Percentiles rank a stretch among this genome's conserved stretches.
These are phyloP conservation scores for Sarcophaga subvicina DNA, from an alignment of 2,888 invertebrate genomes.

Conservation along the genomic window DNA sequence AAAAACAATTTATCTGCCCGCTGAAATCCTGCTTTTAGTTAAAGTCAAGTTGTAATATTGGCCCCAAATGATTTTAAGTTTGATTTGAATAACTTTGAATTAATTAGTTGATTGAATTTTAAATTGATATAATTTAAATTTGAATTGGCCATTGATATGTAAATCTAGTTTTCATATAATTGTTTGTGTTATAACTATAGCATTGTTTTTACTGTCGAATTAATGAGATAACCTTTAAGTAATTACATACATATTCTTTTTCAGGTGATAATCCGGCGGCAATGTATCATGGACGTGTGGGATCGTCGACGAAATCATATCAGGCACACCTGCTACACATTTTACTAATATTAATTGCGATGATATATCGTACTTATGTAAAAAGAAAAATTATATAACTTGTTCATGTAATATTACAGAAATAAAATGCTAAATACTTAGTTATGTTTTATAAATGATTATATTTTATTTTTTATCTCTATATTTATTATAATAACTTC, in stretches of 20 bases:
- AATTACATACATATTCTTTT: slow-evolving; percentile 67
- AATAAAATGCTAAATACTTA: neutral
- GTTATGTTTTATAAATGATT: neutral
- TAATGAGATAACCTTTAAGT: neutral
- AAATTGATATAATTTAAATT: too few species aligned
- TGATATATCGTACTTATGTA: slow-evolving; percentile 74
- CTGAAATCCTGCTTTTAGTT: too few species aligned
- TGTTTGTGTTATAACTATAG: too few species aligned
- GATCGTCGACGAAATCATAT: slow-evolving; percentile 81
- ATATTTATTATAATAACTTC: too few species aligned
- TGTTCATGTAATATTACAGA: neutral
- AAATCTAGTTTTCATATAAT: too few species aligned
- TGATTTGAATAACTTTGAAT: too few species aligned
- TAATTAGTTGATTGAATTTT: too few species aligned
- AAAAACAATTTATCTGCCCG: too few species aligned
- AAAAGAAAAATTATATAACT: slow-evolving; percentile 12
- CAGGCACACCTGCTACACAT: slow-evolving; percentile 78
- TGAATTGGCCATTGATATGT: too few species aligned
- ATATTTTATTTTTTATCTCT: too few species aligned
- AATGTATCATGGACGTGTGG: slow-evolving; percentile 85
- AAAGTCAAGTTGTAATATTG: too few species aligned
- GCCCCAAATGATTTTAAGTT: too few species aligned
- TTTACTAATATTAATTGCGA: slow-evolving; percentile 77
- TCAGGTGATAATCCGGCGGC: slow-evolving; percentile 92
- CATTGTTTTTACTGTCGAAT: neutral